Evolutionary conservation across 37 sponge, comb jelly and placozoan species (phyloP).

Genomic region (Axinella damicornis): DNA sequence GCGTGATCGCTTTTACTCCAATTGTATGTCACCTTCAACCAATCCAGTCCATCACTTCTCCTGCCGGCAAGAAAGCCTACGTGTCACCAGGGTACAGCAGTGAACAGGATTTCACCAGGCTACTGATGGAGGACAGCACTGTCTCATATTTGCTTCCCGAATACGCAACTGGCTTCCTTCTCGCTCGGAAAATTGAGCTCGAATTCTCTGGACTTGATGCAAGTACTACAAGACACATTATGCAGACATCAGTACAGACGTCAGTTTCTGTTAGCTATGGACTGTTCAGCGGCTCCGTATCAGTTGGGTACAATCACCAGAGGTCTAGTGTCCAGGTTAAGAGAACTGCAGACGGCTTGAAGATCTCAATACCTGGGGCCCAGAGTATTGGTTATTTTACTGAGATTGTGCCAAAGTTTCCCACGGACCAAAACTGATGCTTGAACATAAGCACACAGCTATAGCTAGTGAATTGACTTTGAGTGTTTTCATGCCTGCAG

Average conservation of each 20-base stretch:
- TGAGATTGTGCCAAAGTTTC: constrained; percentile 39
- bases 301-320: not conserved
- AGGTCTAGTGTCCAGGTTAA: not conserved
- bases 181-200: constrained; percentile 34
- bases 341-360: constrained; percentile 33
- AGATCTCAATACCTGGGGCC: constrained; percentile 41
- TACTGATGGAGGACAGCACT: too few relatives aligned
- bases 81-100: too few relatives aligned
- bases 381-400: constrained; percentile 62
- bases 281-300: constrained; percentile 7
- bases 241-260: not conserved
- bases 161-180: constrained; percentile 28
- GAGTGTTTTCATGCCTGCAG: too few relatives aligned
- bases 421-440: not conserved
- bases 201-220: constrained; percentile 31
- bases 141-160: constrained; percentile 38
- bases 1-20: too few relatives aligned
- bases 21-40: too few relatives aligned
- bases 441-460: not conserved
- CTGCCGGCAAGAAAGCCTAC: too few relatives aligned
- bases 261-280: constrained; percentile 4
- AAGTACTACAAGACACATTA: not conserved
- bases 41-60: too few relatives aligned
- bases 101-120: too few relatives aligned
- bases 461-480: too few relatives aligned